Base-by-base conservation (phyloP, 1,140 invertebrate species). In the Sipha flava region DNA sequence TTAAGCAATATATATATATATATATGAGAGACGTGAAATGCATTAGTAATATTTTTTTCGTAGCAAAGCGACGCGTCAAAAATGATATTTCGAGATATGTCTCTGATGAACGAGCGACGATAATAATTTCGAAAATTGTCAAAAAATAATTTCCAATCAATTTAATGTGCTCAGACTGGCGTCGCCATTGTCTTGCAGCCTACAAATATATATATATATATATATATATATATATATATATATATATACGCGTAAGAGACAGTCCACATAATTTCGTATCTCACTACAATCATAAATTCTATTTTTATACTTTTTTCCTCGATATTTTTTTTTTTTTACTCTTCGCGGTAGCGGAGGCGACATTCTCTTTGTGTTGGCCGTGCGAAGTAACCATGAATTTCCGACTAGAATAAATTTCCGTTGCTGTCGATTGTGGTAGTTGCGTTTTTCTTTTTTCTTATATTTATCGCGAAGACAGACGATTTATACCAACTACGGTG, bases 101-200 rank as follows among this genome's bases (percentile, higher is more conserved):
- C 14, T 43, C 9, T 18, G 31, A 37, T 21, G 26, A 37, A 23
- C 12, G 59, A 34, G 18, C n/a, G n/a, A 40, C 62, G 34, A 40
- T 40, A 40, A 66, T 23, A 16, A 52, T 52, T 49, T 31, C 23
- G 43, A n/a, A 47, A 73, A 73, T 29, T 29, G 70, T 73, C 70
- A 29, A 73, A 73, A 66, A 43, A 45, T 45, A 64, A 62, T 79
- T 79, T 79, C 75, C 75, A 64, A 79, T 47, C 37, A 64, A 64
- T 62, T 79, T 45, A 75, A 75, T 54, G 31, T 21, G 29, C 62
- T 40, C 31, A 75, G 47, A 75, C 72, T 75, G 72, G 72, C 72
- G 72, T 75, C 72, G 49, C 72, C 49, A 49, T 54, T 37, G 47
- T 75, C 29, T 75, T 34, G 64, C 45, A n/a, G n/a, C n/a, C n/a